Conservation (phyloP, 2,797 vertebrate genomes). For the Spondyliosoma cantharus region DNA sequence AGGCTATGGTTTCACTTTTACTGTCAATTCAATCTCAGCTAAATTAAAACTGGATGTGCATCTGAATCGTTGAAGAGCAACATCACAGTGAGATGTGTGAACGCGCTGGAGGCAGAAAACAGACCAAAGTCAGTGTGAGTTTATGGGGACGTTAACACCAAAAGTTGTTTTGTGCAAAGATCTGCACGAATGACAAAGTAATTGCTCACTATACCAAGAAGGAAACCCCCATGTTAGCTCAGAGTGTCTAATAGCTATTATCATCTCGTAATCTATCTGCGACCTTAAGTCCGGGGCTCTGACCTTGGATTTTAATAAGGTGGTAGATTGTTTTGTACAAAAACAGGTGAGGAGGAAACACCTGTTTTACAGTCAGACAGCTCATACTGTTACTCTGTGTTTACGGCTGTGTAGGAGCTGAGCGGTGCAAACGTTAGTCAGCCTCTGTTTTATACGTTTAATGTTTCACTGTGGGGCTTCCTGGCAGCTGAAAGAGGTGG, state of each 20-base stretch:
- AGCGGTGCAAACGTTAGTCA: not conserved
- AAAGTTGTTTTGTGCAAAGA: not conserved
- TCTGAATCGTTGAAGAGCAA: not conserved
- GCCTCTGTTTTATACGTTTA: not conserved
- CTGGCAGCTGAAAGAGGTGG: not conserved
- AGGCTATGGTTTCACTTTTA: constrained; percentile 15
- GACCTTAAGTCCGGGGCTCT: not conserved
- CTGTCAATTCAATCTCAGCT: constrained; percentile 18
- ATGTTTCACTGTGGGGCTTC: constrained; percentile 2
- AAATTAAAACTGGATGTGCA: not conserved
- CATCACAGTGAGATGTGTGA: not conserved
- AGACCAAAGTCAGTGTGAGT: not conserved
- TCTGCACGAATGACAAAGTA: not conserved
- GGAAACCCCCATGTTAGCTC: not conserved
- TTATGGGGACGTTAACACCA: not conserved
- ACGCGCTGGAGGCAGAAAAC: constrained; percentile 1
- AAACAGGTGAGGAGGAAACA: not conserved
- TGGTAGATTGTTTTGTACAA: not conserved
- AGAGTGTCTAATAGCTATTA: not conserved
- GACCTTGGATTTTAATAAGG: not conserved
- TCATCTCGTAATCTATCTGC: not conserved
- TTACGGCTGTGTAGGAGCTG: not conserved
- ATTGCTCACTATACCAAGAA: not conserved
- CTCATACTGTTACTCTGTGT: constrained; percentile 1
- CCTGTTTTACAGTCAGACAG: constrained; percentile 1